These are phyloP conservation scores for Syngnathus floridae DNA, from an alignment of 2,113 vertebrate species.

Conservation along the genomic window DNA sequence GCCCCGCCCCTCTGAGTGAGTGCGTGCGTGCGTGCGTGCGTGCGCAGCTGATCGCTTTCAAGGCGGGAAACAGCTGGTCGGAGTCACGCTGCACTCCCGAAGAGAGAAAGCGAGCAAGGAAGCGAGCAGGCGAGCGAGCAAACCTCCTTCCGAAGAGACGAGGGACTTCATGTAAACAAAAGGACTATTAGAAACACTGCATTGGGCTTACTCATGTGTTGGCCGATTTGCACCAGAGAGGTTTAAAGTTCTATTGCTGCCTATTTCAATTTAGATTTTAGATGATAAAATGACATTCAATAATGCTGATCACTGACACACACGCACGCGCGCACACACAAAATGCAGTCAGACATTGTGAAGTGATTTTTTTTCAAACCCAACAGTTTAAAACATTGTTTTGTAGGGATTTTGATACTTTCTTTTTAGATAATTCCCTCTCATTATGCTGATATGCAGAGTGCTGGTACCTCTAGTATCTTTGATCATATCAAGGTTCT, in stretches of 20 bases:
- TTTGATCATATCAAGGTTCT: too few species aligned
- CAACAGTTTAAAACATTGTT: too few species aligned
- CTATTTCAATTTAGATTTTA: too few species aligned
- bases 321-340: too few species aligned
- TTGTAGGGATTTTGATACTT: too few species aligned
- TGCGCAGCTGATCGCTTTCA: conserved; percentile 88
- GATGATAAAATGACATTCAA: too few species aligned
- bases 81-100: conserved; percentile 78
- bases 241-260: neutral
- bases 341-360: too few species aligned
- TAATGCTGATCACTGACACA: too few species aligned
- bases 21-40: conserved; percentile 70
- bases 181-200: conserved; percentile 70
- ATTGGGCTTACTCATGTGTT: neutral
- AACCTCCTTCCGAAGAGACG: conserved; percentile 81
- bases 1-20: conserved; percentile 63
- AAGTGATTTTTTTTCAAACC: too few species aligned
- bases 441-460: too few species aligned
- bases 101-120: neutral
- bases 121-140: conserved; percentile 5
- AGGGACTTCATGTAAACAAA: conserved; percentile 87
- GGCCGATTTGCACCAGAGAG: neutral
- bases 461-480: too few species aligned
- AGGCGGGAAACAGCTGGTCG: conserved; percentile 99
- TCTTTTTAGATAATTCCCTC: too few species aligned